A percentile compares a stretch with the other conserved stretches of the same genome.
Conservation (phyloP, 2,888 invertebrate species). For the Kuschelorhynchus macadamiae region DNA sequence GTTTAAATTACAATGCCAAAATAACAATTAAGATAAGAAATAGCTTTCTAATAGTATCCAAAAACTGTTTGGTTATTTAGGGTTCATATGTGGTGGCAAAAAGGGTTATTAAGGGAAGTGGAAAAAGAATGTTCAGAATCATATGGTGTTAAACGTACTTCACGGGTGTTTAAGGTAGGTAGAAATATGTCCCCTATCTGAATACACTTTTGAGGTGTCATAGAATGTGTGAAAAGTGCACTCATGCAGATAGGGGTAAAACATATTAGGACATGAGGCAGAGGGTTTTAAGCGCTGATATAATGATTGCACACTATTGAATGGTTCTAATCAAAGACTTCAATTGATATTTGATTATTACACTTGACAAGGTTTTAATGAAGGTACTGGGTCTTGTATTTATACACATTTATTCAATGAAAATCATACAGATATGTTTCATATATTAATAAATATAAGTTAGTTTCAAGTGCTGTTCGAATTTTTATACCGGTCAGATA, state of each 20-base stretch:
- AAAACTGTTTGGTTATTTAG: not conserved
- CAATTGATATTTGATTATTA: slow-evolving; percentile 19
- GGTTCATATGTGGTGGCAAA: not conserved
- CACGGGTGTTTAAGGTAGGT: slow-evolving; percentile 21
- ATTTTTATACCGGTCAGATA: no score
- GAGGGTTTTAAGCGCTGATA: slow-evolving; percentile 10
- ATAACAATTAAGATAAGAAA: not conserved
- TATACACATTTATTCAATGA: no score
- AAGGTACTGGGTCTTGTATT: not conserved
- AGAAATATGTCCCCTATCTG: slow-evolving; percentile 23
- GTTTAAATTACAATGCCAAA: not conserved
- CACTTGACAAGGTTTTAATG: not conserved
- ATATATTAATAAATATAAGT: no score
- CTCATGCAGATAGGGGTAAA: slow-evolving; percentile 28
- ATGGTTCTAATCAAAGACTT: slow-evolving; percentile 16
- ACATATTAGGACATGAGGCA: slow-evolving; percentile 31
- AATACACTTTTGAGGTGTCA: slow-evolving; percentile 29
- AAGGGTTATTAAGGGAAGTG: not conserved
- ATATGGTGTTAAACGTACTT: not conserved
- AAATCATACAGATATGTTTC: no score
- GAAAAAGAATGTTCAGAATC: not conserved
- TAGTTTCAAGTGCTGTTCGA: no score
- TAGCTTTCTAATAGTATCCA: not conserved
- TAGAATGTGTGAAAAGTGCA: no score
- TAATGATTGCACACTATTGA: slow-evolving; percentile 1